These are phyloP conservation scores for Epizoanthus fatuus DNA, from an alignment of 92 coral and sea anemone genomes.

Conservation along the genomic window DNA sequence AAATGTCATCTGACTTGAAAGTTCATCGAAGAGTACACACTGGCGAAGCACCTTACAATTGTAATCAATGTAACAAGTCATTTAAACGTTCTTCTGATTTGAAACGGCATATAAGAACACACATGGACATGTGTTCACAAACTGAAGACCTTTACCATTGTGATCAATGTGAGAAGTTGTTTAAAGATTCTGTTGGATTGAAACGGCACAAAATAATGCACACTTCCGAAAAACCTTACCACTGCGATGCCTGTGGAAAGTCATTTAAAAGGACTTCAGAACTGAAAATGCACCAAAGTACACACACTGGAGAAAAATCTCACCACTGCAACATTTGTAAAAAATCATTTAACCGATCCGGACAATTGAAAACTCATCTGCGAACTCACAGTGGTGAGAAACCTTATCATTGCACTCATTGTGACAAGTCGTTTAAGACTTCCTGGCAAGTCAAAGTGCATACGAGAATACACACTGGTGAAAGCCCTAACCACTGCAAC, in stretches of 20 bases:
- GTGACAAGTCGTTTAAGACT: slow-evolving; percentile 1
- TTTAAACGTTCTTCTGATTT: neutral
- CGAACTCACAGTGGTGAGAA: neutral
- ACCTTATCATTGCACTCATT: neutral
- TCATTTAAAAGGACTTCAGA: slow-evolving; percentile 15
- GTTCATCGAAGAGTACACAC: neutral
- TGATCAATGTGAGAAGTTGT: neutral
- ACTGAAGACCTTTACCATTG: neutral
- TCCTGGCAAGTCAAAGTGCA: slow-evolving; percentile 21
- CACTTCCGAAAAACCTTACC: neutral
- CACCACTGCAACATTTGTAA: neutral
- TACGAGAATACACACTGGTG: slow-evolving; percentile 30
- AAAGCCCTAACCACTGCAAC: slow-evolving; percentile 6
- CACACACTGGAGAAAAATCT: slow-evolving; percentile 28
- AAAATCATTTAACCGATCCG: too few species aligned
- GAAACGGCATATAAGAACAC: neutral
- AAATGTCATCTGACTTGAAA: neutral
- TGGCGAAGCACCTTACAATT: neutral
- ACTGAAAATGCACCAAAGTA: slow-evolving; percentile 18
- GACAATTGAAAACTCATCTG: too few species aligned
- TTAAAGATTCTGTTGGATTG: neutral
- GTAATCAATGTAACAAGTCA: neutral
- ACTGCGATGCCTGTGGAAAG: neutral
- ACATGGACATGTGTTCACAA: too few species aligned
- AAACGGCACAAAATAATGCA: neutral